phyloP scores from a whole-genome alignment of 2,888 invertebrate species.

The Maniola hyperantus region DNA sequence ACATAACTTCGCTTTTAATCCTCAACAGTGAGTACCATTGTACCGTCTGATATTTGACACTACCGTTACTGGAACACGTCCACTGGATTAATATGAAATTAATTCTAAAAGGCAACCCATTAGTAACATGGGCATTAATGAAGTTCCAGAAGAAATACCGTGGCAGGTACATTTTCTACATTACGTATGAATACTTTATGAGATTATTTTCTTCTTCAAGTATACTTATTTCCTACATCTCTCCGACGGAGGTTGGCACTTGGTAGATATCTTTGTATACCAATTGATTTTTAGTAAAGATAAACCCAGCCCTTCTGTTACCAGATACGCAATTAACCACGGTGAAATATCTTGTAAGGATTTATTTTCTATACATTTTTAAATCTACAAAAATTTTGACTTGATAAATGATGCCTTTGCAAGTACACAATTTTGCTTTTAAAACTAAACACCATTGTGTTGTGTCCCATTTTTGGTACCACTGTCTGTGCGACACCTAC shows the following conservation, averaged over 20 bases:
- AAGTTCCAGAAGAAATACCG: neutral
- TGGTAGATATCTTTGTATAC: too few species aligned
- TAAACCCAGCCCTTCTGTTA: too few species aligned
- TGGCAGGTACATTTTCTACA: neutral
- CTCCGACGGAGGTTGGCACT: too few species aligned
- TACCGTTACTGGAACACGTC: constrained; percentile 50
- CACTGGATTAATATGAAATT: neutral
- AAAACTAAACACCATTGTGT: constrained; percentile 76
- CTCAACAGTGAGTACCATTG: constrained; percentile 66
- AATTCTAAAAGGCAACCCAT: neutral
- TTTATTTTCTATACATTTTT: too few species aligned
- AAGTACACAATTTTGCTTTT: constrained; percentile 80
- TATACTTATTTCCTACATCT: neutral
- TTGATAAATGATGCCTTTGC: constrained; percentile 79
- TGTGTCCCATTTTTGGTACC: constrained; percentile 71
- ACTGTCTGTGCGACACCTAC: constrained; percentile 66
- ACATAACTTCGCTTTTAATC: constrained; percentile 81
- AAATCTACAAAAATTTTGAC: constrained; percentile 52
- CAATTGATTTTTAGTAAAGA: too few species aligned
- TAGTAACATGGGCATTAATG: neutral
- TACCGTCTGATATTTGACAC: constrained; percentile 75
- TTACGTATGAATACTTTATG: too few species aligned
- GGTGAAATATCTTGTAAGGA: too few species aligned
- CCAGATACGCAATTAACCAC: too few species aligned
- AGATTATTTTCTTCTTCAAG: too few species aligned